Percentiles rank a stretch among this genome's conserved stretches.
These are phyloP conservation scores for Lithodes maja DNA, from an alignment of 2,888 invertebrate genomes.

Conservation along the genomic window DNA sequence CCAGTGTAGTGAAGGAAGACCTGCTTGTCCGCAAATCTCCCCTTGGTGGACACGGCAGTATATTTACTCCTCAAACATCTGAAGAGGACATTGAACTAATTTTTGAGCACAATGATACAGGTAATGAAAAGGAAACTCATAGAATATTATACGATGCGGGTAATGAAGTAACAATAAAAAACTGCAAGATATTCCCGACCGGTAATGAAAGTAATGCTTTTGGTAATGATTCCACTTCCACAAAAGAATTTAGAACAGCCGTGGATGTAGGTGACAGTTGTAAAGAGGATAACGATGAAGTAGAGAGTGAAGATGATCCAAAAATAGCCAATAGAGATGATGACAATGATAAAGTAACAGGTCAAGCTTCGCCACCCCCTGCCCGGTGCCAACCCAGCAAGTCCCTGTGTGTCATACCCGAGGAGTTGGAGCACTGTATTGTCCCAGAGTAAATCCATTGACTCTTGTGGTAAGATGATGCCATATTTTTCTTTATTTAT, in stretches of 20 bases:
- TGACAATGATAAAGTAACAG: not conserved
- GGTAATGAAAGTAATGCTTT: not conserved
- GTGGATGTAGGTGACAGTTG: conserved; percentile 1
- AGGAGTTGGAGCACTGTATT: conserved; percentile 12
- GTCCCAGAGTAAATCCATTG: conserved; percentile 8
- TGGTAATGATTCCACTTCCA: not conserved
- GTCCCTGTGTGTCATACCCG: conserved; percentile 37
- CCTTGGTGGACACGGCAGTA: conserved; percentile 8
- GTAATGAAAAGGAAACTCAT: too few species aligned
- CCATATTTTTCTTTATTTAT: not conserved
- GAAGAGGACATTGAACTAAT: too few species aligned
- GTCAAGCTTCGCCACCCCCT: conserved; percentile 25
- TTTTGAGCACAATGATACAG: too few species aligned
- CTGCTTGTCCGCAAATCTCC: not conserved
- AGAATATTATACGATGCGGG: too few species aligned
- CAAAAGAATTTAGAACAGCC: too few species aligned
- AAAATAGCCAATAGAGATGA: not conserved
- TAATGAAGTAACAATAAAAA: too few species aligned
- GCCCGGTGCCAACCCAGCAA: conserved; percentile 47
- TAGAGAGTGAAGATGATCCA: conserved; percentile 31
- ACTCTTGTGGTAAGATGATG: not conserved
- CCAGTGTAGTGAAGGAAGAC: not conserved
- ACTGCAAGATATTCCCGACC: too few species aligned
- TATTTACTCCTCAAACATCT: not conserved
- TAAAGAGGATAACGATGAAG: not conserved